Conservation (phyloP, 1,140 invertebrate genomes). For the Laupala kohalensis region DNA sequence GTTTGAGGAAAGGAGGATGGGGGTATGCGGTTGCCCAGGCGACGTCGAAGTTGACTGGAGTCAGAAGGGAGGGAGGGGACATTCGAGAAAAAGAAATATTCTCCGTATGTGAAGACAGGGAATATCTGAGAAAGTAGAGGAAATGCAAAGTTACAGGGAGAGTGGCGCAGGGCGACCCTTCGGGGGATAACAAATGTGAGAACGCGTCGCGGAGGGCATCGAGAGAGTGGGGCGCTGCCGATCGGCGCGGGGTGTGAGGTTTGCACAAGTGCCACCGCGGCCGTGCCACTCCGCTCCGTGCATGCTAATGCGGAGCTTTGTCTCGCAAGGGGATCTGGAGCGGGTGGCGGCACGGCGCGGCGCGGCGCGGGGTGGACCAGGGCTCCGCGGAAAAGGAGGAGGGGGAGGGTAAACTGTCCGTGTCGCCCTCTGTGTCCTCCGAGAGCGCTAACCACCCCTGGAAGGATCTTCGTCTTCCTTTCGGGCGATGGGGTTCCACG, state of each 20-base stretch:
- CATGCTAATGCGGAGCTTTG: background rate
- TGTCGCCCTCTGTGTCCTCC: background rate
- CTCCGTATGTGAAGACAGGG: background rate
- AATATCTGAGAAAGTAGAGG: background rate
- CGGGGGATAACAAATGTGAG: background rate
- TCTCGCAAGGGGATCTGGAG: background rate
- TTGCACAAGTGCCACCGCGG: background rate
- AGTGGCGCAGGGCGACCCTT: background rate
- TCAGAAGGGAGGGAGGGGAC: background rate
- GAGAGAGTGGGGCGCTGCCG: too few species aligned
- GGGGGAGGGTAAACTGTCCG: background rate
- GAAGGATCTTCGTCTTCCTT: too few species aligned
- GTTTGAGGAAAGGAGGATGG: background rate
- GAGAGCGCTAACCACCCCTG: too few species aligned
- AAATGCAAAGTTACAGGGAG: background rate
- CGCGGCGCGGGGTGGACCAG: too few species aligned
- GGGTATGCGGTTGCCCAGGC: too few species aligned
- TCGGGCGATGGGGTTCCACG: too few species aligned
- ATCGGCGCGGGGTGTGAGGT: background rate
- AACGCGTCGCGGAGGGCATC: background rate
- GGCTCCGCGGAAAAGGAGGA: too few species aligned
- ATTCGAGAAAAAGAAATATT: background rate
- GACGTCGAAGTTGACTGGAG: background rate
- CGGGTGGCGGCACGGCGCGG: too few species aligned
- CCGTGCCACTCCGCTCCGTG: background rate